These are phyloP conservation scores for Aphrocallistes beatrix DNA, from an alignment of 37 sponge, comb jelly and placozoan species.

Conservation along the genomic window DNA sequence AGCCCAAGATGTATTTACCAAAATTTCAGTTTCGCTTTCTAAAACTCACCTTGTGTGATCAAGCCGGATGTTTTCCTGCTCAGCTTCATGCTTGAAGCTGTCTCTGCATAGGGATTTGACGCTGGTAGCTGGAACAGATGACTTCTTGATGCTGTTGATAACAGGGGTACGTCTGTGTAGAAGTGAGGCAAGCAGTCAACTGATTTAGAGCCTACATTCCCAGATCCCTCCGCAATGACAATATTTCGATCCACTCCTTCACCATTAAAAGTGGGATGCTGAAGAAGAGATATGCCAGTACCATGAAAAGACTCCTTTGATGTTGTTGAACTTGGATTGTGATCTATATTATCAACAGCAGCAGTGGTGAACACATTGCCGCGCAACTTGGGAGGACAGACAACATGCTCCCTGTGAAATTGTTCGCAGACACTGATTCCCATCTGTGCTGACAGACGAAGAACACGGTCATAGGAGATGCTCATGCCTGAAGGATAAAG, in stretches of 20 bases:
- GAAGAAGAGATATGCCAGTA: constrained; percentile 26
- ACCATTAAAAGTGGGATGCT: constrained; percentile 20
- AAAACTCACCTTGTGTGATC: neutral
- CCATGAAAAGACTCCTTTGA: constrained; percentile 26
- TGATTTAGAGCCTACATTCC: neutral
- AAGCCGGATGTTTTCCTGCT: neutral
- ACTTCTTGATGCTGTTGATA: neutral
- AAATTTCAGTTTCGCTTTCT: neutral
- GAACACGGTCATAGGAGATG: constrained; percentile 30
- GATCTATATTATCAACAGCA: constrained; percentile 25
- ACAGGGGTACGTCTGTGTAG: constrained; percentile 20
- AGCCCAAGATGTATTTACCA: constrained; percentile 19
- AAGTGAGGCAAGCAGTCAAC: neutral
- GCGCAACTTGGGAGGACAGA: constrained; percentile 24
- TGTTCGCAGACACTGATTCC: constrained; percentile 24
- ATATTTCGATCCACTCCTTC: neutral
- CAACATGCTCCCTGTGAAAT: neutral
- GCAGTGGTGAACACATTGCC: constrained; percentile 12
- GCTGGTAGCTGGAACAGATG: neutral
- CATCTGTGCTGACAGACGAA: constrained; percentile 19
- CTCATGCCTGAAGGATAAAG: constrained; percentile 21
- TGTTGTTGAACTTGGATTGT: constrained; percentile 25
- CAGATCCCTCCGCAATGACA: neutral
- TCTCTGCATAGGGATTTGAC: neutral
- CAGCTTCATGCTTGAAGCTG: neutral